Base-by-base conservation (phyloP, 2,113 vertebrate species). In the Laticauda laticaudata region DNA sequence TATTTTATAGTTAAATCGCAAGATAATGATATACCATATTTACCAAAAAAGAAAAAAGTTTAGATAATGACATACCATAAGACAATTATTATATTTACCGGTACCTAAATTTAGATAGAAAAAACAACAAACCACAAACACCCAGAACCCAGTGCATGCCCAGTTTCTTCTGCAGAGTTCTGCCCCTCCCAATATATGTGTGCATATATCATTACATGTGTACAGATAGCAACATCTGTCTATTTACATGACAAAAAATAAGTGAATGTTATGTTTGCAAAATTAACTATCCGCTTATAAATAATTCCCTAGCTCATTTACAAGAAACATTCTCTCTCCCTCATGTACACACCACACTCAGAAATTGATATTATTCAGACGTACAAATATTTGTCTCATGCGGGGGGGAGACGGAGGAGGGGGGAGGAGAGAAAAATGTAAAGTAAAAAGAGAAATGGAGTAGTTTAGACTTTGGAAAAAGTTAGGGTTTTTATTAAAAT, bases 401-500 rank as follows among this genome's bases (percentile, higher is more conserved):
- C 7, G 29, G 51, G 51, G 69, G 4, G n/a, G 9, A 0, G 0
- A n/a, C 29, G 15, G n/a, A 3, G 15, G 8, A 2, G 2, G 11
- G 12, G 3, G 53, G 53, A 12, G 51, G 61, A 29, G 1, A 29
- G 26, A 29, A 4, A 29, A 26, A 64, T 64, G 26, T 18, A 75
- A 75, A 34, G 14, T 34, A 75, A 75, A 18, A 18, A 39, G n/a
- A 81, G 15, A 81, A 81, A 34, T 81, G n/a, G n/a, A 81, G 64
- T 26, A 0, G 57, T 59, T 59, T 2, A 57, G 56, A 59, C 7
- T 59, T 24, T 59, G 59, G 24, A 61, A 61, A 11, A 61, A 61
- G 24, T 51, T 51, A 51, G 48, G 48, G 48, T 8, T 51, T 51
- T 51, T 51, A 51, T 51, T 51, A 51, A 51, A 51, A 51, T 1